A percentile compares a stretch with the other conserved stretches of the same genome.
These are phyloP conservation scores for Aselliscus stoliczkanus DNA, from an alignment of 2,797 vertebrate genomes.

Conservation along the genomic window DNA sequence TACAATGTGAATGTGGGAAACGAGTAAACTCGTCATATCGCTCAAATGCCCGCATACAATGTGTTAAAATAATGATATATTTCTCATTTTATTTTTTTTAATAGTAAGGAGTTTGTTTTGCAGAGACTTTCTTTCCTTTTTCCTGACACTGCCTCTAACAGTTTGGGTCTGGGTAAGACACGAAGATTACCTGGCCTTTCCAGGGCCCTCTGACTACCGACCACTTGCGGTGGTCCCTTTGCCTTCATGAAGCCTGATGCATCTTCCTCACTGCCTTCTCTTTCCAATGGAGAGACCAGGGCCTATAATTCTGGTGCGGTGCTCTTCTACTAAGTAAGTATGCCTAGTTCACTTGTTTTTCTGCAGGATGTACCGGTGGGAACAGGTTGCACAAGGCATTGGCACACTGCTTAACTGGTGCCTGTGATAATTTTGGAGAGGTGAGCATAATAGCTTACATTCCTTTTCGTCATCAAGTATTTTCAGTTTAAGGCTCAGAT, in stretches of 20 bases:
- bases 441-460: neutral
- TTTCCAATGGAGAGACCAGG: neutral
- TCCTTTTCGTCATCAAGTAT: neutral
- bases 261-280: neutral
- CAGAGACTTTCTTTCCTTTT: neutral
- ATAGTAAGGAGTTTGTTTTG: neutral
- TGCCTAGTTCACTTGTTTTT: neutral
- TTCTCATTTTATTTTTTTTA: neutral
- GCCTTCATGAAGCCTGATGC: neutral
- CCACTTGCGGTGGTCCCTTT: neutral
- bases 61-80: neutral
- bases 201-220: neutral
- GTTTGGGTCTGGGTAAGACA: neutral
- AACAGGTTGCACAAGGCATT: neutral
- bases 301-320: neutral
- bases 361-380: neutral
- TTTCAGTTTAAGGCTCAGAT: neutral
- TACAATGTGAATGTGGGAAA: too few relatives aligned
- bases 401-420: neutral
- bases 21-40: too few relatives aligned
- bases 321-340: neutral
- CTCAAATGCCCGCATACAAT: too few relatives aligned
- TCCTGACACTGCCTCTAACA: neutral
- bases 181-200: neutral
- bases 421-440: neutral